Base-by-base conservation (phyloP, 2,797 vertebrate species). In the Girardinus metallicus region DNA sequence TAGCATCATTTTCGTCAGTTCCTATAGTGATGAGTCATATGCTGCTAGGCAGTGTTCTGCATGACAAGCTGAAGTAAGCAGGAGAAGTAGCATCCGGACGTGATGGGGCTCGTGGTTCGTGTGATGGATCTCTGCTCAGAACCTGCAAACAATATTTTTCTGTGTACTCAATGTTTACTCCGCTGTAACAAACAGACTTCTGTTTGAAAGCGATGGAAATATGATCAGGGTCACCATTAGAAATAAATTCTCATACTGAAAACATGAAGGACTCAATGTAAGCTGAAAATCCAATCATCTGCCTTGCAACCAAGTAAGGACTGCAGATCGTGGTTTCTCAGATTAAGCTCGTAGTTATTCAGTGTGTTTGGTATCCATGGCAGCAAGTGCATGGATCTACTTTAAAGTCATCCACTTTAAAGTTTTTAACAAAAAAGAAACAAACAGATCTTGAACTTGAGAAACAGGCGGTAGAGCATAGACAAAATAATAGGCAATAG, bases 301-400 rank as follows among this genome's bases (percentile, higher is more conserved):
- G 51, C 46, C 26, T 60, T 18, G 3, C 78, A 74, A 39, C 21
- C 13, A 7, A 26, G n/a, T 29, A 66, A 64, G 66, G 64, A 29
- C 82, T 36, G 9, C 46, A 73, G n/a, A 26, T 34, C 39, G 31
- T 71, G 57, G 4, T 34, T 60, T 71, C 53, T 72, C 1, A 64
- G 66, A 49, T 57, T 39, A 62, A 55, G 39, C 23, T 46, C 21
- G 9, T 36, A 70, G 62, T 78, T 75, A 26, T 72, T 73, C 47
- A 76, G 16, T 57, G 7, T 34, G 71, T 74, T 31, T n/a, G n/a
- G 84, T 84, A 72, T 80, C 78, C 84, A 87, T 78, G 60, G 73
- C 47, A 81, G 84, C 47, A n/a, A 73, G 60, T 60, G n/a, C 36
- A n/a, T 34, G 3, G n/a, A n/a, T n/a, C n/a, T n/a, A n/a, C 57